Evolutionary conservation across 1,140 invertebrate species (phyloP).

Genomic region (Drosophila malerkotliana): DNA sequence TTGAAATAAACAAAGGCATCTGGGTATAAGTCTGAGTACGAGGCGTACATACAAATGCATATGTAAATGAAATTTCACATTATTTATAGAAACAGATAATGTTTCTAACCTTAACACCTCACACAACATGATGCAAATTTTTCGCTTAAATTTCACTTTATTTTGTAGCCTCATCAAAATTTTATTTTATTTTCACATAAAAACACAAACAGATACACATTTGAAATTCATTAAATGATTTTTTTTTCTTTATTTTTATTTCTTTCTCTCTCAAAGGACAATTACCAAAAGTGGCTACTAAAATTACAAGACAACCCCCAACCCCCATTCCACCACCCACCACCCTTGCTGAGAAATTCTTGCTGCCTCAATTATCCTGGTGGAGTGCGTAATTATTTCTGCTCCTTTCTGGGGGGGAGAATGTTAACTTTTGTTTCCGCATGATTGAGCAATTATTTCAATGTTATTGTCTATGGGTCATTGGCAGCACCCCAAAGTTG

Average conservation of each 20-base stretch:
- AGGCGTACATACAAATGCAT: neutral
- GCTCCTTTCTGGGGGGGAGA: slow-evolving; percentile 15
- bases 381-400: slow-evolving; percentile 47
- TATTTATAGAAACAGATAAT: neutral
- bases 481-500: slow-evolving; percentile 14
- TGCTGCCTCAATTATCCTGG: slow-evolving; percentile 13
- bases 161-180: too few relatives aligned
- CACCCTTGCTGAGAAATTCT: too few relatives aligned
- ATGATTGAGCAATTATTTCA: slow-evolving; percentile 66
- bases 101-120: slow-evolving; percentile 14
- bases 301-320: slow-evolving; percentile 9
- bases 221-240: neutral
- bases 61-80: neutral
- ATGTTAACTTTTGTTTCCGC: slow-evolving; percentile 63
- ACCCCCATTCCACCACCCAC: neutral
- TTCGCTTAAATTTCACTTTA: too few relatives aligned
- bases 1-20: slow-evolving; percentile 16
- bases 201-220: neutral
- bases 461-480: slow-evolving; percentile 63
- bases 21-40: neutral
- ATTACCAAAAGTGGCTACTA: slow-evolving; percentile 21
- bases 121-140: neutral
- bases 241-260: neutral
- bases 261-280: neutral
- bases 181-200: neutral